phyloP scores from a whole-genome alignment of 2,888 invertebrate species.

The Ecliptopera silaceata region DNA sequence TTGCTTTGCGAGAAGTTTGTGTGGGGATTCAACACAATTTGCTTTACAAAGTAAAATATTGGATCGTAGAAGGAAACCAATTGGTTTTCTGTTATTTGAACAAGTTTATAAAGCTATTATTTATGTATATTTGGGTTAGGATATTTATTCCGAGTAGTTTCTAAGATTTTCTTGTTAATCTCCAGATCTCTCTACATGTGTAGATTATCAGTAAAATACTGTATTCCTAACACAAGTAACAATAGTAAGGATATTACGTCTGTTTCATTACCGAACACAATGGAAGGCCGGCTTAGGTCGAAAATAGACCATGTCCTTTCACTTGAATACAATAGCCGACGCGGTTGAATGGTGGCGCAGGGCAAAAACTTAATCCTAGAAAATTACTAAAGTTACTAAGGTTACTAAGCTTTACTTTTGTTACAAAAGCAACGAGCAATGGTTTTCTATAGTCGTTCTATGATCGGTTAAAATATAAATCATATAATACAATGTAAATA shows the following conservation, averaged over 20 bases:
- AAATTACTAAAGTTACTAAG: slow-evolving; percentile 43
- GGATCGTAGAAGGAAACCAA: slow-evolving; percentile 2
- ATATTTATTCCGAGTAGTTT: background rate
- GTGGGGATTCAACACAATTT: slow-evolving; percentile 15
- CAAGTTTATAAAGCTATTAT: background rate
- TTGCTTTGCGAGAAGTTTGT: slow-evolving; percentile 24
- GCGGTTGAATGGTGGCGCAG: slow-evolving; percentile 52
- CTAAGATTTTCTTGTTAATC: background rate
- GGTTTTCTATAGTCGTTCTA: too few relatives aligned
- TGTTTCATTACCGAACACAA: slow-evolving; percentile 37
- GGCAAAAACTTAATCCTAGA: slow-evolving; percentile 43
- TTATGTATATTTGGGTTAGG: background rate
- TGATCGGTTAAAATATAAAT: too few relatives aligned
- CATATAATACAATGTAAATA: background rate
- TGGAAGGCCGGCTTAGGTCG: slow-evolving; percentile 27
- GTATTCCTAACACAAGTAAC: slow-evolving; percentile 21
- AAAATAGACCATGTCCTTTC: slow-evolving; percentile 33
- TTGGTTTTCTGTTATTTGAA: background rate
- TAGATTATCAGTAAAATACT: background rate
- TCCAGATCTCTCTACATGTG: too few relatives aligned
- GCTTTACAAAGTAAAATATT: slow-evolving; percentile 9
- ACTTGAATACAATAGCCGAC: slow-evolving; percentile 39
- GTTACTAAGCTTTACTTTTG: slow-evolving; percentile 8
- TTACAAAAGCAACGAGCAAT: background rate
- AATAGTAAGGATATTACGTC: slow-evolving; percentile 33